Evolutionary conservation across 2,797 vertebrate species (phyloP), one percentile per base, ranked within the genome.

Genomic region (Siniperca scherzeri): DNA sequence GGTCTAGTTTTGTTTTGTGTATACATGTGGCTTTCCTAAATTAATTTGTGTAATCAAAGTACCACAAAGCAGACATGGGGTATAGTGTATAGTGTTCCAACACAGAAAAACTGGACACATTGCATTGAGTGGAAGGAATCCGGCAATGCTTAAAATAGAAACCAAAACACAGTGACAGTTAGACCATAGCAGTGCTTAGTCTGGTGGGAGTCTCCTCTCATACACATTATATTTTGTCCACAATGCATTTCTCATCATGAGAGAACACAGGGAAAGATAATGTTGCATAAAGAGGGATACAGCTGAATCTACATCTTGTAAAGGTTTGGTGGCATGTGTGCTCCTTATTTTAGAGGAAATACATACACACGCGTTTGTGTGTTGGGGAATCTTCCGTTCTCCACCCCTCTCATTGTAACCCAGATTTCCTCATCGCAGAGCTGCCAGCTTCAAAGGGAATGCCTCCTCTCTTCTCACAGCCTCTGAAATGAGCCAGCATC

Each of bases 391-490:
- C 59, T 83, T 85, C 64, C 11, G 1, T 56, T 67, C 76, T 77
- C 83, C 66, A 19, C 73, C 78, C 60, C 55, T 81, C 60, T 81
- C 80, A 62, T 82, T 83, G 75, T 85, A 91, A 82, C 85, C 88
- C 88, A 90, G 82, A 91, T 92, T 87, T 76, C 38, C 82, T 88
- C 79, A 50, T 76, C 38, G 44, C 80, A 25, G 71, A 87, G 81
- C 88, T 88, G 80, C 68, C 70, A 6, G 81, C 90, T 85, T 92
- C 92, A 93, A 92, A 93, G 86, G 87, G 92, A 93, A 91, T 82
- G 83, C 91, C 89, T 83, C 52, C 44, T 83, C 81, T 81, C 59
- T 82, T 44, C 53, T 84, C 78, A 2, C 82, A 75, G 87, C 64
- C 72, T 78, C 67, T 55, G 68, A 87, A 83, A 78, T 14, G 78